Percentiles rank a stretch among this genome's conserved stretches.
Evolutionary conservation across 2,888 invertebrate genomes (phyloP).

Genomic region (Coleophora deauratella): DNA sequence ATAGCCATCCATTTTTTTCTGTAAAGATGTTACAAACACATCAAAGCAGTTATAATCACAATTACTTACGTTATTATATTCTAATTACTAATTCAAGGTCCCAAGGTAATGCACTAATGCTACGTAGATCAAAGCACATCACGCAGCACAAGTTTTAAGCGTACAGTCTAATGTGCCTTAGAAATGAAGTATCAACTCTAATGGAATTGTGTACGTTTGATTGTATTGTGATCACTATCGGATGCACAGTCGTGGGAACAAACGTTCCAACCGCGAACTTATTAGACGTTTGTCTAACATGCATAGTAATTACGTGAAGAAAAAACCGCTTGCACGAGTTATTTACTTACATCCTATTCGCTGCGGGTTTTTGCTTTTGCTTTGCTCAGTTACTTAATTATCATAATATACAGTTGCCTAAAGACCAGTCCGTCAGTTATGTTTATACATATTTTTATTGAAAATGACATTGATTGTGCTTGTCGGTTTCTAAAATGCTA

Average conservation of each 20-base stretch:
- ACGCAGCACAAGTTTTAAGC: too few relatives aligned
- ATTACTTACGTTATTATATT: not conserved
- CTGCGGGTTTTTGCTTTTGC: slow-evolving; percentile 12
- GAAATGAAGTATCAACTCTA: too few relatives aligned
- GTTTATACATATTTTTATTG: too few relatives aligned
- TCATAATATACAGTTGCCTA: slow-evolving; percentile 13
- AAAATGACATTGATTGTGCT: too few relatives aligned
- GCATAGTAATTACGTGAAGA: too few relatives aligned
- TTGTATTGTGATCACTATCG: slow-evolving; percentile 1
- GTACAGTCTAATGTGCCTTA: too few relatives aligned
- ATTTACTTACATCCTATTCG: slow-evolving; percentile 5
- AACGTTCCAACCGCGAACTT: not conserved
- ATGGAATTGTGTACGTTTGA: too few relatives aligned
- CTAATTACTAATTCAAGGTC: not conserved
- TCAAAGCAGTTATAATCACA: not conserved
- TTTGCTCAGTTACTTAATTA: slow-evolving; percentile 9
- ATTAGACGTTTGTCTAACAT: too few relatives aligned
- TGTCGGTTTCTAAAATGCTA: too few relatives aligned
- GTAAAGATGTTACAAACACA: too few relatives aligned
- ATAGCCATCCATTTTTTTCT: too few relatives aligned
- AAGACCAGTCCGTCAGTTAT: not conserved
- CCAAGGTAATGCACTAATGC: slow-evolving; percentile 1
- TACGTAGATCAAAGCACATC: not conserved
- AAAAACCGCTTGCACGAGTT: too few relatives aligned
- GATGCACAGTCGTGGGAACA: slow-evolving; percentile 12